Percentiles rank a stretch among this genome's conserved stretches.
Evolutionary conservation across 2,797 vertebrate species (phyloP).

Genomic region (Enteromius argenteus): DNA sequence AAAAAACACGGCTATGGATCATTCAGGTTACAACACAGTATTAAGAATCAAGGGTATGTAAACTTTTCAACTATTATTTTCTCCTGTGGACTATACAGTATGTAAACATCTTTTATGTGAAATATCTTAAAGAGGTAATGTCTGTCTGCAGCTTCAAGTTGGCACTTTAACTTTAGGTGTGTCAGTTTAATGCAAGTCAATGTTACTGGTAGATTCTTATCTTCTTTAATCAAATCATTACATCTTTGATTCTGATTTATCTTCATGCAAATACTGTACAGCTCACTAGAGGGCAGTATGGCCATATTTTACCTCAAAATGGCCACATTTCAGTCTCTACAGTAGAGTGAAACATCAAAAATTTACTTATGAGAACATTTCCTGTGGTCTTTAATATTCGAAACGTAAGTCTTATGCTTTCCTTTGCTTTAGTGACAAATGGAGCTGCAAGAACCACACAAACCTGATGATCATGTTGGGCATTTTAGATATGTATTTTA

Average conservation of each 20-base stretch:
- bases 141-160: background rate
- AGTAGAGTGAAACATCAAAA: background rate
- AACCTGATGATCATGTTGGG: background rate
- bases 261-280: background rate
- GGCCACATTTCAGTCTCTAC: background rate
- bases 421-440: background rate
- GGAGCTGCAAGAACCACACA: background rate
- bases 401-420: background rate
- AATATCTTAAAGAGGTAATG: background rate
- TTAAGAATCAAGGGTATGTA: too few relatives aligned
- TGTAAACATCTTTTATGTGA: background rate
- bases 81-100: background rate
- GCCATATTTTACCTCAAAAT: constrained; percentile 1
- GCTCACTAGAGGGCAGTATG: constrained; percentile 51
- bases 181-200: background rate
- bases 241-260: background rate
- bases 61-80: background rate
- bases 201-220: background rate
- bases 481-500: background rate
- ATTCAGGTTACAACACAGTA: too few relatives aligned
- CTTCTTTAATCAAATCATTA: background rate
- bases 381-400: background rate
- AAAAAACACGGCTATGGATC: too few relatives aligned
- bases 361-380: background rate
- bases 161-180: background rate